Evolutionary conservation across 2,797 vertebrate species (phyloP).

Genomic region (Chelon labrosus): DNA sequence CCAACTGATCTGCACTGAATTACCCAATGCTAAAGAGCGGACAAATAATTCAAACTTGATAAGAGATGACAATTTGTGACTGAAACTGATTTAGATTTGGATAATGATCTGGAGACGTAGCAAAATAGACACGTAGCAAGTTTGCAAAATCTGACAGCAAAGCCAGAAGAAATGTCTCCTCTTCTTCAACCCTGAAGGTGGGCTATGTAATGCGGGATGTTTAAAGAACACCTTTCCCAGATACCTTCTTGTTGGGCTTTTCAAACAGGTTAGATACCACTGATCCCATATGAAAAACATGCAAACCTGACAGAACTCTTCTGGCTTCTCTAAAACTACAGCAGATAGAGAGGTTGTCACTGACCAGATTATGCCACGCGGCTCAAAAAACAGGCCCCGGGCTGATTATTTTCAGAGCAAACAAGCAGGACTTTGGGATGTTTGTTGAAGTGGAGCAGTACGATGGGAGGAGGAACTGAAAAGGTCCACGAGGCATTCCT

Average conservation of each 20-base stretch:
- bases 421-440: slow-evolving; percentile 72
- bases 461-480: slow-evolving; percentile 28
- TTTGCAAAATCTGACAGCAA: background rate
- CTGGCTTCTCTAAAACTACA: slow-evolving; percentile 11
- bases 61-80: slow-evolving; percentile 17
- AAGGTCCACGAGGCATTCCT: slow-evolving; percentile 59
- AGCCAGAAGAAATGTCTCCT: background rate
- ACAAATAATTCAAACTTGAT: background rate
- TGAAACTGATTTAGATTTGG: slow-evolving; percentile 41
- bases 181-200: slow-evolving; percentile 7
- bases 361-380: slow-evolving; percentile 46
- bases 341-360: slow-evolving; percentile 39
- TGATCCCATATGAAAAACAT: slow-evolving; percentile 27
- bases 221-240: slow-evolving; percentile 5
- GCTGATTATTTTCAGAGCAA: slow-evolving; percentile 78
- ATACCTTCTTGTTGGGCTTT: slow-evolving; percentile 20
- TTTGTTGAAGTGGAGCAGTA: slow-evolving; percentile 57
- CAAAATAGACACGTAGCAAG: background rate
- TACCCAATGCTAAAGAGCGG: slow-evolving; percentile 9
- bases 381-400: slow-evolving; percentile 50
- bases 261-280: background rate
- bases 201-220: background rate
- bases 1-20: slow-evolving; percentile 52
- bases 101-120: slow-evolving; percentile 37
- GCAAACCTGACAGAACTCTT: slow-evolving; percentile 18